Percentiles rank a stretch among this genome's conserved stretches.
Conservation (phyloP, 2,113 vertebrate species). For the Urocynchramus pylzowi region DNA sequence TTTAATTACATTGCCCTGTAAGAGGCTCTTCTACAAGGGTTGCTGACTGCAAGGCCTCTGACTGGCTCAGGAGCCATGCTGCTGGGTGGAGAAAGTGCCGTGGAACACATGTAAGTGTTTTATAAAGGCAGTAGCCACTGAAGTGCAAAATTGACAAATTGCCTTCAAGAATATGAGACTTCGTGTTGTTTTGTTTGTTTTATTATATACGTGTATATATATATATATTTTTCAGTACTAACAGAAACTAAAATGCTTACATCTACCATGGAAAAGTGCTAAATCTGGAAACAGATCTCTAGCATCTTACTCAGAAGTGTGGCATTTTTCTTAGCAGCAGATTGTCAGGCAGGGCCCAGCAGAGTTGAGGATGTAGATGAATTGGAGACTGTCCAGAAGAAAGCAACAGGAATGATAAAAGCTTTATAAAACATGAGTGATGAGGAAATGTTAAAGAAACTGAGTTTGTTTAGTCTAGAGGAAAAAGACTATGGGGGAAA, state of each 20-base stretch:
- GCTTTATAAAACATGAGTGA: slow-evolving; percentile 26
- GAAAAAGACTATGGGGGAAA: slow-evolving; percentile 24
- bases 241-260: not conserved
- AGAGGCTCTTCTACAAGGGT: not conserved
- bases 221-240: not conserved
- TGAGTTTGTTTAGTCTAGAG: slow-evolving; percentile 64
- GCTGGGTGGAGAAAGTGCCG: not conserved
- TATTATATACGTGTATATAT: not conserved
- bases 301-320: not conserved
- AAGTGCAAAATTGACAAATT: not conserved
- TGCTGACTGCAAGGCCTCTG: not conserved
- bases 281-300: not conserved
- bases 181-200: not conserved
- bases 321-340: not conserved
- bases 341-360: not conserved
- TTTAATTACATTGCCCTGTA: not conserved
- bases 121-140: not conserved
- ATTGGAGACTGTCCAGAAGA: slow-evolving; percentile 41
- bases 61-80: not conserved
- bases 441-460: slow-evolving; percentile 56
- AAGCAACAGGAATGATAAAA: slow-evolving; percentile 34
- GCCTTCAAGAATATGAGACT: not conserved
- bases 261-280: not conserved
- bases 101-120: not conserved
- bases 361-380: not conserved